Evolutionary conservation across 2,888 invertebrate genomes (phyloP).

Genomic region (Caenorhabditis macrosperma): DNA sequence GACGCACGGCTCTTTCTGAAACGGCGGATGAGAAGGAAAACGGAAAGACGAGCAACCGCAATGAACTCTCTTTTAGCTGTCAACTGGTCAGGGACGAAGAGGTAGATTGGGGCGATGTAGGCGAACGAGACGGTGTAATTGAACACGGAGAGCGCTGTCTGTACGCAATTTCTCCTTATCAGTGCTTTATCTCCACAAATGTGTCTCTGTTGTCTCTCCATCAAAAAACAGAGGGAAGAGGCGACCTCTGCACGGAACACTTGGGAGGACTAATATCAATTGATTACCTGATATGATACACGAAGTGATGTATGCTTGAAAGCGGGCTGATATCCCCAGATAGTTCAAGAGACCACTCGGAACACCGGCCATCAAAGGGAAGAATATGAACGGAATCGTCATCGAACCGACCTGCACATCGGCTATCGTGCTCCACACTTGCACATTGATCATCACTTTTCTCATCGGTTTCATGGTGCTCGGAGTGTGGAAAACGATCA

Average conservation of each 20-base stretch:
- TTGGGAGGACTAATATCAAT: too few relatives aligned
- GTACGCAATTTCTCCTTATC: background rate
- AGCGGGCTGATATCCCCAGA: background rate
- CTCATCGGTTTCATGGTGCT: background rate
- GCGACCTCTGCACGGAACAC: slow-evolving; percentile 2
- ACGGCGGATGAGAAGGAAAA: too few relatives aligned
- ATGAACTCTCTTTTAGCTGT: background rate
- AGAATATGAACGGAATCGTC: background rate
- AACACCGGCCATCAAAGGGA: slow-evolving; percentile 8
- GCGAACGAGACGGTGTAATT: slow-evolving; percentile 8
- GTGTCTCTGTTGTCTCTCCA: background rate
- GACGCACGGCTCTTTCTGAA: background rate
- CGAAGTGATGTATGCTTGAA: background rate
- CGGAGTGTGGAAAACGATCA: background rate
- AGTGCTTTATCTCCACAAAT: background rate
- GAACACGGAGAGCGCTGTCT: background rate
- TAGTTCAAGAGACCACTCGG: background rate
- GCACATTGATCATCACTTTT: background rate
- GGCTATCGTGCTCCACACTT: slow-evolving; percentile 11
- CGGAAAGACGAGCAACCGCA: too few relatives aligned
- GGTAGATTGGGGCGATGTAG: slow-evolving; percentile 7
- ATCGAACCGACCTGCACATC: background rate
- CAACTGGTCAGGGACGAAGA: slow-evolving; percentile 13
- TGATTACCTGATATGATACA: background rate
- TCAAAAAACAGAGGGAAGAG: slow-evolving; percentile 5